Base-by-base conservation (phyloP, 2,113 vertebrate genomes). In the Dipodomys ordii region DNA sequence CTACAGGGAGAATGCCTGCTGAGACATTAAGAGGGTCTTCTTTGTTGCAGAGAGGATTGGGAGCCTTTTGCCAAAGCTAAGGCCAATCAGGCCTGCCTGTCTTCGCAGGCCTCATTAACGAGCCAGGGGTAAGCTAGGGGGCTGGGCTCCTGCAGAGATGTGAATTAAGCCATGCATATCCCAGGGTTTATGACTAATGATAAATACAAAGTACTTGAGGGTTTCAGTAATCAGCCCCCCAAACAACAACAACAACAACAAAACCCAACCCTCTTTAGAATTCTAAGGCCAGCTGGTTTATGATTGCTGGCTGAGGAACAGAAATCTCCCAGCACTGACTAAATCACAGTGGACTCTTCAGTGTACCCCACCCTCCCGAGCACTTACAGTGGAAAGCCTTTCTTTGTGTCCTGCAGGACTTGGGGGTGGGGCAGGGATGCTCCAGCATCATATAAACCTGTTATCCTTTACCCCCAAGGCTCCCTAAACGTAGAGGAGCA, bases 61-160 rank as follows among this genome's bases (percentile, higher is more conserved):
- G 39, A 73, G 83, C 74, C 74, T 84, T 80, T 95, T 96, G 28
- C 90, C 92, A 90, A 92, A 90, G 91, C 92, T 67, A 83, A 96
- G 95, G 96, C 95, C 94, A 96, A 65, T 95, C 85, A 49, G 2
- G 91, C 81, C 93, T 32, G 88, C 87, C 72, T 7, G 89, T 96
- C 79, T 94, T 97, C 95, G 88, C 85, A 0, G 27, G 69, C 77
- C 96, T 97, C 96, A 98, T 98, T 97, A 97, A 83, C 95, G 88
- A 92, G 92, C 85, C 82, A 97, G 80, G 83, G 93, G 87, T 90
- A 80, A 72, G 65, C 4, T 0, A 68, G 78, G 25, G 87, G 57
- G 85, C 65, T 19, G 88, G 82, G 27, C 30, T 1, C 16, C 90
- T 74, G 84, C 0, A 1, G n/a, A 0, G 3, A 89, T 69, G 62